Evolutionary conservation across 2,797 vertebrate genomes (phyloP).

Genomic region (Gymnoscopelus microlampas): DNA sequence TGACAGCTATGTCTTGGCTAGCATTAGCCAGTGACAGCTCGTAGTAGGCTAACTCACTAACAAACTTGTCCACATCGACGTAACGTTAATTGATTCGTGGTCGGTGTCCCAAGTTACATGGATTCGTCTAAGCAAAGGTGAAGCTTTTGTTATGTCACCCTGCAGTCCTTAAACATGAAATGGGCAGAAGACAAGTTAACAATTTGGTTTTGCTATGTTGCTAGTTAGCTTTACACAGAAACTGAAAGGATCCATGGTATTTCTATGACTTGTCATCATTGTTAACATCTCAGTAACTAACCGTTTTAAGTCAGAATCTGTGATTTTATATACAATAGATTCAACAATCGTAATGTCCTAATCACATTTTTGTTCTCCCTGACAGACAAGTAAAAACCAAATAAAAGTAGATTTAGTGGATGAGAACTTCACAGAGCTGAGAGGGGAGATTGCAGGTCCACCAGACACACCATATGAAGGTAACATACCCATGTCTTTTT

Average conservation of each 20-base stretch:
- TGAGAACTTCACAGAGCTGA: slow-evolving; percentile 99
- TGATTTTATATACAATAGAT: background rate
- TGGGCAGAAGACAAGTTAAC: slow-evolving; percentile 17
- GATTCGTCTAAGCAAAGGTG: background rate
- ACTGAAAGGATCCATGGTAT: background rate
- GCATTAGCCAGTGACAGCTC: slow-evolving; percentile 45
- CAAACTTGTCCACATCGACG: background rate
- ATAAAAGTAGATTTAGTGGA: slow-evolving; percentile 99
- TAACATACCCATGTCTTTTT: slow-evolving; percentile 53
- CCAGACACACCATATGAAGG: slow-evolving; percentile 99
- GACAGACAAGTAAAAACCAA: slow-evolving; percentile 99
- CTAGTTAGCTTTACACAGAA: background rate
- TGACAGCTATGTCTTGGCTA: slow-evolving; percentile 54
- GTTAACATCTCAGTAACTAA: background rate
- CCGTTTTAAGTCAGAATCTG: background rate
- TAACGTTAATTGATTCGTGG: background rate
- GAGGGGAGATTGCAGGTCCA: slow-evolving; percentile 98
- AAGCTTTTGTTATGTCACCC: background rate
- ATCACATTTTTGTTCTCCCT: slow-evolving; percentile 18
- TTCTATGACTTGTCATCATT: background rate
- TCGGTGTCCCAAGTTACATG: background rate
- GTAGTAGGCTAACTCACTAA: background rate
- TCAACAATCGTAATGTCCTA: background rate
- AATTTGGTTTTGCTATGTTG: slow-evolving; percentile 26
- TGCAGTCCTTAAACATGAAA: background rate